A percentile compares a stretch with the other conserved stretches of the same genome.
phyloP scores from a whole-genome alignment of 2,888 invertebrate species.

The Thereva nobilitata region DNA sequence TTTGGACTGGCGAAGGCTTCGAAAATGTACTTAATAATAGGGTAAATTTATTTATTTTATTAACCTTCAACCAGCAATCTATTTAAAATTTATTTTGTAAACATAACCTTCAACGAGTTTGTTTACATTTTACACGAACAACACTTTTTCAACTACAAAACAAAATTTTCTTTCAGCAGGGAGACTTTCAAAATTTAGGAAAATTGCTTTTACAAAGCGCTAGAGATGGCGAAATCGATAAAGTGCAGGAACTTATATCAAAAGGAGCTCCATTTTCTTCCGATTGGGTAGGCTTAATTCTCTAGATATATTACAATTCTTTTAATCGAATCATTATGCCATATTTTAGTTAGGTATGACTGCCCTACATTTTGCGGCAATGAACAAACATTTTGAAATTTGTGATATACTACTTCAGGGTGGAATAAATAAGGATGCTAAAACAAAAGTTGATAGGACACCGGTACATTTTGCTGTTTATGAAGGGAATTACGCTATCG shows the following conservation, averaged over 20 bases:
- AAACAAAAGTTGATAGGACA: constrained; percentile 91
- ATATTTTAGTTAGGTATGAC: constrained; percentile 80
- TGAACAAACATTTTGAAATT: constrained; percentile 77
- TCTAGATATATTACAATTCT: background rate
- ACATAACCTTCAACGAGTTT: too few species aligned
- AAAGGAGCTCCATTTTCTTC: constrained; percentile 90
- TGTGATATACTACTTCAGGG: constrained; percentile 81
- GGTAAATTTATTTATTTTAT: too few species aligned
- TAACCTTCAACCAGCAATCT: too few species aligned
- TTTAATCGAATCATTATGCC: background rate
- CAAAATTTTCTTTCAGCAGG: background rate
- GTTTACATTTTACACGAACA: too few species aligned
- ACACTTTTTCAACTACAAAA: background rate
- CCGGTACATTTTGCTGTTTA: constrained; percentile 87
- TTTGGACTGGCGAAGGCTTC: too few species aligned
- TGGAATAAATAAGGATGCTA: constrained; percentile 84
- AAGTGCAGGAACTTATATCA: constrained; percentile 76
- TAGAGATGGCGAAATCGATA: constrained; percentile 75
- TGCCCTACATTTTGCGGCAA: constrained; percentile 84
- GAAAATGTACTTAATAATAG: too few species aligned
- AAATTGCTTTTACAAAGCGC: constrained; percentile 81
- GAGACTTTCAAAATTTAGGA: constrained; percentile 67
- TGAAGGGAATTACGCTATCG: constrained; percentile 79
- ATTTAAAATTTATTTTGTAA: too few species aligned
- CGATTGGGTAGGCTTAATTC: constrained; percentile 75